Base-by-base conservation (phyloP, 2,888 invertebrate genomes). In the Aquatica leii region DNA sequence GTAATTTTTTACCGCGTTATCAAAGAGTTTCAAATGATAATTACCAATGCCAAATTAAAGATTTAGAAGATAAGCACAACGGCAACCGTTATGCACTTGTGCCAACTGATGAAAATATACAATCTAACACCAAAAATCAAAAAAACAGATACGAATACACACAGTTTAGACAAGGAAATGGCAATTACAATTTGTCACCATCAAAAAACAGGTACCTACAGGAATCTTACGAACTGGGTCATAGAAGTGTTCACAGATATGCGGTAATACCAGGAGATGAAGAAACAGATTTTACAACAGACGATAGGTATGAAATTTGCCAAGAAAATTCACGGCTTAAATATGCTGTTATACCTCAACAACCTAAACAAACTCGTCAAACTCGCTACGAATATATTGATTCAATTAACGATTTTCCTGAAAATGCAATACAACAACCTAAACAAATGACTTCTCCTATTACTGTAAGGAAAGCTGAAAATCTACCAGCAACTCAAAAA, bases 401-500 rank as follows among this genome's bases (percentile, higher is more conserved):
- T 31, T 35, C 46, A 1, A 63, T 60, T 46, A 21, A 61, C 18
- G 41, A 60, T 24, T 12, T 48, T 34, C 35, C 40, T 37, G 52
- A 24, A 37, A 31, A 34, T 21, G 12, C 21, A 21, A 54, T 50
- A 12, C 71, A 69, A 59, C 59, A 60, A 56, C 58, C 51, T 37
- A 67, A 60, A 59, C 63, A 62, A 48, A 59, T 74, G 31, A 66
- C 71, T 12, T 73, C 74, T 3, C 77, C 80, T 14, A 79, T 80
- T 18, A 85, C 86, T 78, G 84, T 86, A 1, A 79, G 86, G 52
- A 86, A 51, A 31, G 86, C 86, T 72, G 68, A 67, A 34, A 89
- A 89, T 77, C 81, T 89, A 0, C 85, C 86, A 17, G 92, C 92
- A 0, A 92, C 92, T 0, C 90, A 91, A 73, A 92, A 90, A 73